phyloP scores from a whole-genome alignment of 2,113 vertebrate genomes.

The Epinephelus lanceolatus region DNA sequence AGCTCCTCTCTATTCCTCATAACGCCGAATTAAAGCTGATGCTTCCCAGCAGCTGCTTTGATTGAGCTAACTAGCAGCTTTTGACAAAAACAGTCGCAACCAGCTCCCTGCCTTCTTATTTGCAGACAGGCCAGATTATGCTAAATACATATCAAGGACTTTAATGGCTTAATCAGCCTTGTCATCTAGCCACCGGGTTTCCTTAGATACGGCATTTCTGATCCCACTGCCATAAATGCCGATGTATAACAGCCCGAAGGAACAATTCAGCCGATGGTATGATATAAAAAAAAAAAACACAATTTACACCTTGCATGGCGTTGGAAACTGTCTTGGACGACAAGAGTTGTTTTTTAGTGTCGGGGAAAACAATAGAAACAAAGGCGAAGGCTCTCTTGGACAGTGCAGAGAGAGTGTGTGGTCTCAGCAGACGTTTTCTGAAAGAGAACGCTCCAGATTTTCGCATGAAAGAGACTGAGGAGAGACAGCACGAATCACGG shows the following conservation, averaged over 20 bases:
- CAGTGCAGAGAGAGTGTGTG: constrained; percentile 40
- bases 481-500: constrained; percentile 45
- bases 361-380: constrained; percentile 43
- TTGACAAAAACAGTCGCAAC: constrained; percentile 68
- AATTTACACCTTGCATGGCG: constrained; percentile 28
- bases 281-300: constrained; percentile 5
- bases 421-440: constrained; percentile 57
- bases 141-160: constrained; percentile 71
- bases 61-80: constrained; percentile 77
- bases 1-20: constrained; percentile 42
- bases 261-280: constrained; percentile 16
- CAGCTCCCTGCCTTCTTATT: constrained; percentile 62
- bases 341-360: constrained; percentile 35
- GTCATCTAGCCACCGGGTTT: constrained; percentile 72
- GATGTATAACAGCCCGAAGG: constrained; percentile 28
- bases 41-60: constrained; percentile 74
- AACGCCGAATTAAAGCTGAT: constrained; percentile 63
- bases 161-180: constrained; percentile 77
- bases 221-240: constrained; percentile 30
- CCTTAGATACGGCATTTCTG: constrained; percentile 59
- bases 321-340: constrained; percentile 36
- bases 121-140: constrained; percentile 77
- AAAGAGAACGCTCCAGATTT: constrained; percentile 57
- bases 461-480: constrained; percentile 56
- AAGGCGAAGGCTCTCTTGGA: constrained; percentile 49